Percentiles rank a stretch among this genome's conserved stretches.
Evolutionary conservation across 1,140 invertebrate genomes (phyloP).

Genomic region (Drosophila bocki): DNA sequence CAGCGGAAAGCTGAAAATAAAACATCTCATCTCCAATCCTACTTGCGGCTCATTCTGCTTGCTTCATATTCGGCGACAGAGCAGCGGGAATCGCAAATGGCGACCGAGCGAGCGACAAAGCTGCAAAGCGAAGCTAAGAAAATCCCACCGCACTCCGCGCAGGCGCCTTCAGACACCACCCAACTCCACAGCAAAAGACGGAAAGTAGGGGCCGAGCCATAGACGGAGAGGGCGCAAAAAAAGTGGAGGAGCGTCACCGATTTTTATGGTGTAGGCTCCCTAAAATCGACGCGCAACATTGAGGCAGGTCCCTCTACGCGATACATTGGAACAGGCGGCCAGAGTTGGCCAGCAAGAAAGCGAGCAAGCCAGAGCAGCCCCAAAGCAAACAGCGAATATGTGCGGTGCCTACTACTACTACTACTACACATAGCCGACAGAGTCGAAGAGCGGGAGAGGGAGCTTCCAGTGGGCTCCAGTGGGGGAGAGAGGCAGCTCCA

Average conservation of each 20-base stretch:
- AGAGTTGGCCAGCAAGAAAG: conserved; percentile 47
- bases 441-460: conserved; percentile 15
- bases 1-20: conserved; percentile 8
- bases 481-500: conserved; percentile 19
- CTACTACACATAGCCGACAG: conserved; percentile 8
- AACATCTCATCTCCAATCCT: conserved; percentile 35
- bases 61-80: conserved; percentile 80
- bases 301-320: conserved; percentile 84
- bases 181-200: conserved; percentile 26
- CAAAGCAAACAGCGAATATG: conserved; percentile 30
- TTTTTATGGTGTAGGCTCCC: conserved; percentile 64
- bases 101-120: conserved; percentile 64
- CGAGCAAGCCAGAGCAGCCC: conserved; percentile 18
- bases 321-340: conserved; percentile 76
- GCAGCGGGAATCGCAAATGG: conserved; percentile 71
- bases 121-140: conserved; percentile 61
- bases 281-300: conserved; percentile 76
- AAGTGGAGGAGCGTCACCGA: conserved; percentile 37
- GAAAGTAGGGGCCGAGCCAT: not conserved
- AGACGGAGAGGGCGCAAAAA: conserved; percentile 15
- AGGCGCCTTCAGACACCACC: conserved; percentile 46
- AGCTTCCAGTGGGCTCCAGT: conserved; percentile 17
- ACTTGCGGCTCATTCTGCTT: conserved; percentile 69
- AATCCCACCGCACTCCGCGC: conserved; percentile 44
- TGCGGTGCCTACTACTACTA: conserved; percentile 28